Percentiles rank a stretch among this genome's conserved stretches.
phyloP scores from a whole-genome alignment of 1,140 invertebrate genomes.

The Aphis craccivora region DNA sequence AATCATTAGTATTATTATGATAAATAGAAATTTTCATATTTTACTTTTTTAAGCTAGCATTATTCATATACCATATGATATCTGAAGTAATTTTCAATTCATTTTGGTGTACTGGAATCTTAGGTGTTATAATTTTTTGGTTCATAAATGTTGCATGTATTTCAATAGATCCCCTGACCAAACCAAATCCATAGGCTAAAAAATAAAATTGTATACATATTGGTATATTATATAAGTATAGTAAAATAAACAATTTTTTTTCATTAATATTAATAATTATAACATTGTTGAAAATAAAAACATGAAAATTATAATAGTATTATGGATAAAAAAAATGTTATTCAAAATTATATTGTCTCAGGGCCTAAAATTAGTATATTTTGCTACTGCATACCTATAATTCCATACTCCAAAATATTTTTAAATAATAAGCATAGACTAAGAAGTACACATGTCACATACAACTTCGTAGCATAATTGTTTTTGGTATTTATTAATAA shows the following conservation, averaged over 20 bases:
- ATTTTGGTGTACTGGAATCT: background rate
- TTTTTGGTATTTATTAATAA: no score
- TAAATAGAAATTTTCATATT: no score
- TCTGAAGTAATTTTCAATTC: background rate
- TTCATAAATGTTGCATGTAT: slow-evolving; percentile 20
- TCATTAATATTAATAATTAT: background rate
- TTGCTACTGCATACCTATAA: no score
- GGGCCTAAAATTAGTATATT: no score
- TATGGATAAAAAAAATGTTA: background rate
- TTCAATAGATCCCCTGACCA: slow-evolving; percentile 32
- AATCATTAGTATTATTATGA: background rate
- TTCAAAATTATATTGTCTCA: background rate
- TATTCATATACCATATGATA: slow-evolving; percentile 15
- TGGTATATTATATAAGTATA: background rate
- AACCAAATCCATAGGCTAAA: slow-evolving; percentile 41
- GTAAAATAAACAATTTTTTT: background rate
- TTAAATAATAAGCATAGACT: no score
- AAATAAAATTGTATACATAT: background rate
- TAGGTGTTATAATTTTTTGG: background rate
- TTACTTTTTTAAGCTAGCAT: slow-evolving; percentile 35
- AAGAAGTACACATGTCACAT: no score
- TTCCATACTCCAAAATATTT: no score
- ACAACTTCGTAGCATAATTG: no score
- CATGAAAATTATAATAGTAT: background rate
- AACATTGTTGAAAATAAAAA: background rate